Evolutionary conservation across 2,888 invertebrate genomes (phyloP), one percentile per base, ranked within the genome.

Genomic region (Drosophila flavopinicola): DNA sequence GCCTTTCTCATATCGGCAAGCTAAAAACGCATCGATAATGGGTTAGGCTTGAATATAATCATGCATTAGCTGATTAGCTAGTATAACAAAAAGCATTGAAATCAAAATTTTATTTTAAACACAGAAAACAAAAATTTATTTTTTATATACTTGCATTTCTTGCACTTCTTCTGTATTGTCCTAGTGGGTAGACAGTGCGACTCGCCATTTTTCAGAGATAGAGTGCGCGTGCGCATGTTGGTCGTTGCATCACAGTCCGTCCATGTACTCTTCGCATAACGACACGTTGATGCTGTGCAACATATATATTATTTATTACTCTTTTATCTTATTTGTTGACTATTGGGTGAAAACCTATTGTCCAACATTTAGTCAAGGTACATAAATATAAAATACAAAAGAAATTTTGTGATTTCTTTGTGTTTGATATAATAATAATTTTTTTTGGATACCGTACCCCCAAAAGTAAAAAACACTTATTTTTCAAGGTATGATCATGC

Each of bases 1-100:
- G n/a, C 96, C 96, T 91, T 96, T 97, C 87, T 96, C 96, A 91
- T 97, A 97, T 78, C 96, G 95, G 91, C 97, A 97, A 75, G 95
- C 97, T 92, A 15, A 39, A 35, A 39, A 24, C 10, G 10, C 9
- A 25, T 6, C 3, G 25, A 25, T 10, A 38, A 20, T 7, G 13
- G 0, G 9, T 3, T 5, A 27, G n/a, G 24, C n/a, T 10, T n/a
- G n/a, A n/a, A 35, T 38, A 30, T 10, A 11, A 24, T 11, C 11
- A 38, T n/a, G 6, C n/a, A 20, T 20, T 20, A 3, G 4, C 20
- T 3, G 4, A 20, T 20, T 20, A 20, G 4, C 20, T 20, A 29
- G 23, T 9, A 35, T 2, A 35, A 25, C 13, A 29, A 6, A 25
- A 15, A 17, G 13, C 17, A 13, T 6, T 32, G 1, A 32, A 32